Evolutionary conservation across 2,113 vertebrate genomes (phyloP).

Genomic region (Gallinago jamesoni): DNA sequence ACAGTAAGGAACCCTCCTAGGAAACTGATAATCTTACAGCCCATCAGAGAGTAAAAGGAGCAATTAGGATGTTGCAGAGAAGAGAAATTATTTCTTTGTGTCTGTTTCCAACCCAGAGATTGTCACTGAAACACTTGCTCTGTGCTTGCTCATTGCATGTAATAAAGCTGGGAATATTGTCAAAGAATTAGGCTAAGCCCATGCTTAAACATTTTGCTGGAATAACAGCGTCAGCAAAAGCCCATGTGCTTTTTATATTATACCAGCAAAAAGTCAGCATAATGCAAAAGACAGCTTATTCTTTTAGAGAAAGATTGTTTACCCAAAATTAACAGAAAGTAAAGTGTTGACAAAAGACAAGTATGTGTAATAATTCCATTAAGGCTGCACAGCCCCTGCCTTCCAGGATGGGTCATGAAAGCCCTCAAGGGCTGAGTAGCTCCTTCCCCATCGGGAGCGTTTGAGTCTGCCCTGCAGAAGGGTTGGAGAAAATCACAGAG

Average conservation of each 20-base stretch:
- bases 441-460: background rate
- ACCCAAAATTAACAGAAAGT: background rate
- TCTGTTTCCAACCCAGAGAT: background rate
- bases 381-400: background rate
- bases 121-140: slow-evolving; percentile 18
- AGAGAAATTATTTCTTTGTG: slow-evolving; percentile 10
- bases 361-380: background rate
- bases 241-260: slow-evolving; percentile 18
- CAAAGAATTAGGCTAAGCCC: slow-evolving; percentile 30
- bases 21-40: background rate
- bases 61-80: slow-evolving; percentile 10
- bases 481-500: background rate
- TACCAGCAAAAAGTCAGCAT: slow-evolving; percentile 9
- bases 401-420: background rate
- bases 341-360: background rate
- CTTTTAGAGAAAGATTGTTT: slow-evolving; percentile 14
- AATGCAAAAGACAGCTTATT: slow-evolving; percentile 5
- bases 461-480: background rate
- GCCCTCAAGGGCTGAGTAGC: background rate
- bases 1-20: background rate
- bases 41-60: background rate
- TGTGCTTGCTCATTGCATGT: slow-evolving; percentile 10
- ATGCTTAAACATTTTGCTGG: slow-evolving; percentile 15
- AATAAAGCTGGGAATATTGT: slow-evolving; percentile 54
- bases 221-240: slow-evolving; percentile 22